Conservation (phyloP, 92 coral and sea anemone genomes). For the Parazoanthus atlanticus region DNA sequence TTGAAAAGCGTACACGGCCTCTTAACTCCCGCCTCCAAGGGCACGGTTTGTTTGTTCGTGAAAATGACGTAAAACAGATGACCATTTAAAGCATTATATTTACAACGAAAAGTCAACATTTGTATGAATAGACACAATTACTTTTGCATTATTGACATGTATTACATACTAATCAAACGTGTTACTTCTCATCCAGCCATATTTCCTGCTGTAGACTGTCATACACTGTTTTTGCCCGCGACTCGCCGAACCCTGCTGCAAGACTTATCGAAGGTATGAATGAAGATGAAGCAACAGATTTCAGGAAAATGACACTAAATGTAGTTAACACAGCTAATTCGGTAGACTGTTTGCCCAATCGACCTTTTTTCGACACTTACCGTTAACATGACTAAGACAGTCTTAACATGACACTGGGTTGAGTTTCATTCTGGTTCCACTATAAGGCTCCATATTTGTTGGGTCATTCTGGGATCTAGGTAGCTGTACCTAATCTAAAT, state of each 20-base stretch:
- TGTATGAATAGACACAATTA: too few relatives aligned
- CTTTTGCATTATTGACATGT: too few relatives aligned
- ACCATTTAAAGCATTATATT: too few relatives aligned
- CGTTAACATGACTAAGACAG: neutral
- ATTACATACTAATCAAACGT: too few relatives aligned
- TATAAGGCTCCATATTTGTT: neutral
- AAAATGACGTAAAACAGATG: too few relatives aligned
- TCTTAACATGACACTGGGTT: neutral
- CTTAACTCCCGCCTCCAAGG: too few relatives aligned
- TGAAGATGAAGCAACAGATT: neutral
- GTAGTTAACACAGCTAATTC: neutral
- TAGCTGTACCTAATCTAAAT: neutral
- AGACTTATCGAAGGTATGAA: conserved; percentile 62
- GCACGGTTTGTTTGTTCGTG: too few relatives aligned
- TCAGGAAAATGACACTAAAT: neutral
- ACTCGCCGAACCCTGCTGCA: conserved; percentile 55
- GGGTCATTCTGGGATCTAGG: neutral
- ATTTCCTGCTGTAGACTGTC: conserved; percentile 69
- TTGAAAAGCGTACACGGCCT: too few relatives aligned
- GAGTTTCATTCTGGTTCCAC: neutral
- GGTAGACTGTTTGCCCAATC: neutral
- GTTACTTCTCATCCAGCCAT: conserved; percentile 45
- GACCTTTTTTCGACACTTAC: neutral
- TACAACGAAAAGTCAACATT: too few relatives aligned
- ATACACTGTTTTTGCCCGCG: conserved; percentile 68